Percentiles rank a stretch among this genome's conserved stretches.
These are phyloP conservation scores for Steromphala cineraria DNA, from an alignment of 2,888 invertebrate species.

Conservation along the genomic window DNA sequence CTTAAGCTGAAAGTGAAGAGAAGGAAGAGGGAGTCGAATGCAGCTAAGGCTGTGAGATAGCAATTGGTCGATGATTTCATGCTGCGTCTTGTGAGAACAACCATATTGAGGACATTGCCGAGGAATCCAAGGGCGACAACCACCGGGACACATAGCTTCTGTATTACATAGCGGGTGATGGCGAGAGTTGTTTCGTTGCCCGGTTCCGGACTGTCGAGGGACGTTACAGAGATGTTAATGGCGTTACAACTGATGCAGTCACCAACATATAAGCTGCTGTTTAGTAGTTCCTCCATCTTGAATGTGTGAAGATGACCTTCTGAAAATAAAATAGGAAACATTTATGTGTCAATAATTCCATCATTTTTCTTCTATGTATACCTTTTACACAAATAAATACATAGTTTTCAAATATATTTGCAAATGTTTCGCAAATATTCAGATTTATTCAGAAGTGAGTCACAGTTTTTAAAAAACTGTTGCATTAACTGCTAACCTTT, in stretches of 20 bases:
- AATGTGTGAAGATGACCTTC: no score
- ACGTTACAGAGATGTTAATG: background rate
- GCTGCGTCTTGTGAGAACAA: constrained; percentile 66
- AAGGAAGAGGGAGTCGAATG: constrained; percentile 83
- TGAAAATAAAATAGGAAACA: no score
- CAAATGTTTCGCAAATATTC: no score
- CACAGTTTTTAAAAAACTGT: no score
- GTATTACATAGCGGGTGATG: constrained; percentile 59
- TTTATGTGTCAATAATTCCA: no score
- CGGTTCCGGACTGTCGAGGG: background rate
- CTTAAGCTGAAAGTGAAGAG: constrained; percentile 82
- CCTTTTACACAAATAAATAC: no score
- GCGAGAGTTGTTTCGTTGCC: constrained; percentile 37
- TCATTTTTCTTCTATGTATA: no score
- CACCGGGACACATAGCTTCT: constrained; percentile 64
- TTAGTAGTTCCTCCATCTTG: no score
- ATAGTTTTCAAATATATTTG: no score
- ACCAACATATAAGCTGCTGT: background rate
- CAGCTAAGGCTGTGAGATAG: constrained; percentile 84
- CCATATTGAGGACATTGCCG: constrained; percentile 69
- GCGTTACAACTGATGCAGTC: background rate
- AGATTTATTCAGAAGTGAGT: no score
- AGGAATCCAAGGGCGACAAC: constrained; percentile 63
- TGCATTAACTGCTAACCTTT: no score
- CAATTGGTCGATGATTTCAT: constrained; percentile 73